Evolutionary conservation across 2,888 invertebrate genomes (phyloP), one percentile per base, ranked within the genome.

Genomic region (Eurytoma californica): DNA sequence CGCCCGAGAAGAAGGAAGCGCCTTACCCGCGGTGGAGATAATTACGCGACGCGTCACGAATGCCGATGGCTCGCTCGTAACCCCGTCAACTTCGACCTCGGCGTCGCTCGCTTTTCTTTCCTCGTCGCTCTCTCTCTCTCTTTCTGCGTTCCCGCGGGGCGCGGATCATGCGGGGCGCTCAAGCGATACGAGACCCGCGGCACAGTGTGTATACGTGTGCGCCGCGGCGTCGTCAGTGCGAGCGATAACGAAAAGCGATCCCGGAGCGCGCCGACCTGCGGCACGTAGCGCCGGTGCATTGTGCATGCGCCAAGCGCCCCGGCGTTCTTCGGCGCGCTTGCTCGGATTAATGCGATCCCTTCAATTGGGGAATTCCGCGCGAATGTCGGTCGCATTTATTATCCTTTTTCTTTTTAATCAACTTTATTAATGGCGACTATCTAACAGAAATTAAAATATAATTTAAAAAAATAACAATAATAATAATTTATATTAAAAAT

Each of bases 41-140:
- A 81, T 81, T 81, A 76, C 79, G 76, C 81, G 79, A 79, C 76
- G 55, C 20, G 79, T 72, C 69, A 60, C 66, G 70, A 70, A 75
- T 79, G 47, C 79, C 79, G 73, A 74, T 78, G 49, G 47, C 24
- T 2, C 51, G 28, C 16, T 63, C 24, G 51, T 77, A 72, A 81
- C 72, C 80, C 67, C 80, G 69, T 80, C 80, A 80, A 75, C 80
- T 80, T 24, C 72, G 80, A 80, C 74, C 80, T 80, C 74, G 20
- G 30, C 30, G 18, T 24, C 66, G 24, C 51, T 53, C 30, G 9
- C 9, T 61, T 24, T 69, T 49, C 20, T 79, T 61, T 65, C 58
- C 69, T 18, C 47, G n/a, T n/a, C 9, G 47, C 18, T 2, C 9
- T 39, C 39, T 39, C 39, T 24, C 39, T 7, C 39, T 39, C 39